Evolutionary conservation across 2,113 vertebrate genomes (phyloP).

Genomic region (Sitta europaea): DNA sequence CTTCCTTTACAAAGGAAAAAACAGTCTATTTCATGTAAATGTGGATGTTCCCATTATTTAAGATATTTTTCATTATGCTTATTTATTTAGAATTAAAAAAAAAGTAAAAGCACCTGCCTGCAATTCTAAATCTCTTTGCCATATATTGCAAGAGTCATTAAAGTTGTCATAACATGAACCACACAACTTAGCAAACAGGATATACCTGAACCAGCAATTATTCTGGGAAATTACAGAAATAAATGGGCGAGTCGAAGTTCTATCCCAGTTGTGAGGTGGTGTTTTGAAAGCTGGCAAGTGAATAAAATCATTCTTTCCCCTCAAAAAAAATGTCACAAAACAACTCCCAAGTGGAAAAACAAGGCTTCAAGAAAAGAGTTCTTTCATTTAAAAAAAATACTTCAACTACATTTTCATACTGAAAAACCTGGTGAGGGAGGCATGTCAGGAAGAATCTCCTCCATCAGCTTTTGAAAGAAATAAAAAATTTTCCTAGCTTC

Average conservation of each 20-base stretch:
- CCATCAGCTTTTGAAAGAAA: background rate
- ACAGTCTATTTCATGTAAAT: background rate
- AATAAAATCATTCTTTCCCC: background rate
- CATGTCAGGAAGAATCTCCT: background rate
- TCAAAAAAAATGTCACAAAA: background rate
- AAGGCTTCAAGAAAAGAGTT: background rate
- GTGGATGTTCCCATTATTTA: background rate
- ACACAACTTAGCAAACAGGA: background rate
- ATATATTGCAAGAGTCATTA: background rate
- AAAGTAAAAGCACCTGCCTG: background rate
- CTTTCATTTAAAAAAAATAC: background rate
- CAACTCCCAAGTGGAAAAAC: background rate
- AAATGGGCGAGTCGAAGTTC: background rate
- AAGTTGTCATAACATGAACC: background rate
- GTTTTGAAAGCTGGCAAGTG: background rate
- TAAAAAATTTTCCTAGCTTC: background rate
- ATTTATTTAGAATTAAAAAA: background rate
- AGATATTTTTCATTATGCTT: background rate
- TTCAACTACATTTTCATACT: background rate
- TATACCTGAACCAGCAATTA: background rate
- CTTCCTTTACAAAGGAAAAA: background rate
- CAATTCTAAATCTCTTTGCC: background rate
- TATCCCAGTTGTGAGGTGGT: background rate
- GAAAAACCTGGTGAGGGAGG: background rate
- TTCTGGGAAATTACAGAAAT: background rate